phyloP scores from a whole-genome alignment of 1,140 invertebrate genomes.

The Delia radicum region DNA sequence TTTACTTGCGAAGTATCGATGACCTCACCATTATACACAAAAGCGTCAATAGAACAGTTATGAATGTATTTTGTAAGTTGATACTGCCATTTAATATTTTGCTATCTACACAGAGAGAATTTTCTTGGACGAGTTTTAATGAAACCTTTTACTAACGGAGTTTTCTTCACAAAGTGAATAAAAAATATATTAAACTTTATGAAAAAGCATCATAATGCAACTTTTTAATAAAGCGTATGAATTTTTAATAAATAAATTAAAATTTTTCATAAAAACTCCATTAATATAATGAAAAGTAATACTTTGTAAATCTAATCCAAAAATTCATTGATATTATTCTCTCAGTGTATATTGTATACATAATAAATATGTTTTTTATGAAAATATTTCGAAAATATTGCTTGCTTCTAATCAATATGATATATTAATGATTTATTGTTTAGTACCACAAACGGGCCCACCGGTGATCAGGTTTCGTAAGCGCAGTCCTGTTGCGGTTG shows the following conservation, averaged over 20 bases:
- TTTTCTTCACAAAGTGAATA: no score
- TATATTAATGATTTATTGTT: conserved; percentile 42
- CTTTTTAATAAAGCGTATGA: not conserved
- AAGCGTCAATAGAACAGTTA: conserved; percentile 68
- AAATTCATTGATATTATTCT: not conserved
- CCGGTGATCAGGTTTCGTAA: conserved; percentile 74
- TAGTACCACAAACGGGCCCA: conserved; percentile 70
- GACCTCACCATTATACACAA: conserved; percentile 74
- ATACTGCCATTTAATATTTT: conserved; percentile 31
- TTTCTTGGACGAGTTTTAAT: no score
- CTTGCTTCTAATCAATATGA: not conserved
- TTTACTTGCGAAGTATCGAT: conserved; percentile 77
- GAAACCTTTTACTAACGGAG: no score
- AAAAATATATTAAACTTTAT: no score
- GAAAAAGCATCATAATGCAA: no score
- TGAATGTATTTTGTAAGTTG: conserved; percentile 78
- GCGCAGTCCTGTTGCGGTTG: conserved; percentile 63
- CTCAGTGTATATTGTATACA: not conserved
- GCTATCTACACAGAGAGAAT: not conserved
- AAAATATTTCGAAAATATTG: no score
- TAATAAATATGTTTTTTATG: conserved; percentile 5
- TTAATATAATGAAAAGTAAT: no score
- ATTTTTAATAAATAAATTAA: not conserved
- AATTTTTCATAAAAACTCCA: no score
- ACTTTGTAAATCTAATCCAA: not conserved